These are phyloP conservation scores for Silurus meridionalis DNA, from an alignment of 2,113 vertebrate genomes.

Conservation along the genomic window DNA sequence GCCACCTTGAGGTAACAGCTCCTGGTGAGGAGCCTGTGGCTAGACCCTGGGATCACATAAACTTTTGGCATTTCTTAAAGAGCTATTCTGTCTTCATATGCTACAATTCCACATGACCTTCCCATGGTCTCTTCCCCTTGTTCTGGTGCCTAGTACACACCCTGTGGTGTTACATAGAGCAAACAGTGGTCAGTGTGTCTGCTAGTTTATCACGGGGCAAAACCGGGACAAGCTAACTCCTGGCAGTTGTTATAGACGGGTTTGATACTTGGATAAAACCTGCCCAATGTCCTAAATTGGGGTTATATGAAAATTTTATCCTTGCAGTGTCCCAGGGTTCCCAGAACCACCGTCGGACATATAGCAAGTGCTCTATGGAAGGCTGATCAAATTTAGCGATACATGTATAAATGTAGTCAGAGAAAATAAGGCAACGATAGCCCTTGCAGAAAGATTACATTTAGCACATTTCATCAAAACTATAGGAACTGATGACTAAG, in stretches of 20 bases:
- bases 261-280: background rate
- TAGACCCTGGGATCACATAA: background rate
- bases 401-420: too few relatives aligned
- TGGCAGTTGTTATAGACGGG: background rate
- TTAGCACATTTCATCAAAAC: background rate
- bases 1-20: background rate
- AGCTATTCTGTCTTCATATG: background rate
- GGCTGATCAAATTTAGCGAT: background rate
- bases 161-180: background rate
- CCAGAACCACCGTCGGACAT: background rate
- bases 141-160: background rate
- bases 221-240: background rate
- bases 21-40: background rate
- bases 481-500: background rate
- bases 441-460: conserved; percentile 6
- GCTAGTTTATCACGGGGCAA: background rate
- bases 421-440: too few relatives aligned
- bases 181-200: background rate
- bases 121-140: background rate
- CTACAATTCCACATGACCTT: background rate
- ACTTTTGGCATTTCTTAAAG: background rate
- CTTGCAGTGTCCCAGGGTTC: background rate
- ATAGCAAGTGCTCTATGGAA: background rate
- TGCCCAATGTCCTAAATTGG: background rate
- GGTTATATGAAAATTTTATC: background rate